phyloP scores from a whole-genome alignment of 2,113 vertebrate genomes.

The Callithrix jacchus region DNA sequence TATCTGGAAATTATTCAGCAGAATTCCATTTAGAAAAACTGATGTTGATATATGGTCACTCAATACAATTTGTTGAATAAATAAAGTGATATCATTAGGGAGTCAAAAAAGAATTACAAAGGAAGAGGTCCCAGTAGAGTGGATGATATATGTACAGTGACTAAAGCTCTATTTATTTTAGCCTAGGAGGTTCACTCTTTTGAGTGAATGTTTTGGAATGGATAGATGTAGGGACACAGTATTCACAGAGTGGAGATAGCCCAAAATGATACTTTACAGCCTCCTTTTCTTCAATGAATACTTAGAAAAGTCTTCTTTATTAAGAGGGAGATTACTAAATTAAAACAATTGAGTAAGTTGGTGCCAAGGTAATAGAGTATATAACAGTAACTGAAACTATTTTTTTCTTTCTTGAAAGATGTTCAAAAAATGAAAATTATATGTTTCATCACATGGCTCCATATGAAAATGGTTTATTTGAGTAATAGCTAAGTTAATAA shows the following conservation, averaged over 20 bases:
- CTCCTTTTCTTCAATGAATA: background rate
- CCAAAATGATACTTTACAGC: background rate
- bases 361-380: background rate
- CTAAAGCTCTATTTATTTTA: background rate
- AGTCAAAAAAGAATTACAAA: background rate
- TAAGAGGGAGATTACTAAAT: background rate
- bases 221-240: background rate
- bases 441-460: background rate
- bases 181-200: background rate
- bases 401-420: background rate
- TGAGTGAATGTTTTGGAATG: background rate
- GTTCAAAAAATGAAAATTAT: constrained; percentile 2
- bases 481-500: background rate
- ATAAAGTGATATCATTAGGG: background rate
- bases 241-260: background rate
- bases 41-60: background rate
- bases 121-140: background rate
- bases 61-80: constrained; percentile 15
- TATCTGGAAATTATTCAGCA: background rate
- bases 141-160: too few species aligned
- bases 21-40: background rate
- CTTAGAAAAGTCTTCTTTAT: background rate
- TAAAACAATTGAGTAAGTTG: background rate
- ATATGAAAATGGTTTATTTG: background rate
- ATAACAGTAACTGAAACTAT: background rate